Base-by-base conservation (phyloP, 1,140 invertebrate species). In the Parasteatoda tepidariorum region DNA sequence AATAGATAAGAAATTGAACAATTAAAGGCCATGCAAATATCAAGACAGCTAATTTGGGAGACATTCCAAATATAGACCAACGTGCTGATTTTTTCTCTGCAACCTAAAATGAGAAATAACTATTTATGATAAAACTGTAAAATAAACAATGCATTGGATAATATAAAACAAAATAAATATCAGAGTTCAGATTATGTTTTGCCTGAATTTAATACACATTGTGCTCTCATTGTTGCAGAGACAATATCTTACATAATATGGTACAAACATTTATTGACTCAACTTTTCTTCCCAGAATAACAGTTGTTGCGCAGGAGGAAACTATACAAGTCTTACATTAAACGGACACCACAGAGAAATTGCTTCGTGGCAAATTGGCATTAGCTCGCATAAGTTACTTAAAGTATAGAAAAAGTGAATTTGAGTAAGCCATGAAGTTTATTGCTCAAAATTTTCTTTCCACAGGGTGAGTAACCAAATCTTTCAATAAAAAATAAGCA, bases 1-100 rank as follows among this genome's bases (percentile, higher is more conserved):
- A 38, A 59, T 85, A 59, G 24, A 86, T 59, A 4, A 85, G 11
- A 57, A 66, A 83, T 48, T 89, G 89, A 13, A 88, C 88, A 73
- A 90, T 71, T 31, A 90, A 85, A 28, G 90, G 90, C 90, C 90
- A 90, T 6, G 88, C 84, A n/a, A 90, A 66, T 28, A 90, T 81
- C 74, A 89, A 87, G 66, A 88, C 85, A 9, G 88, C 86, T 48
- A 88, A 87, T 71, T 86, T 87, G 18, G 88, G 87, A 18, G 89
- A 87, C n/a, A 89, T 75, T n/a, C 88, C 87, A 48, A 86, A 85
- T 83, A 90, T 89, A 3, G 89, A 89, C 88, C 89, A 90, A 87
- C 88, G 88, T 2, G 75, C 85, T 22, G 84, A 85, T 22, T 84
- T 85, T 79, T 86, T 78, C 30, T 54, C 73, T 64, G 64, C 66